Base-by-base conservation (phyloP, 2,113 vertebrate genomes). In the Furnarius figulus region DNA sequence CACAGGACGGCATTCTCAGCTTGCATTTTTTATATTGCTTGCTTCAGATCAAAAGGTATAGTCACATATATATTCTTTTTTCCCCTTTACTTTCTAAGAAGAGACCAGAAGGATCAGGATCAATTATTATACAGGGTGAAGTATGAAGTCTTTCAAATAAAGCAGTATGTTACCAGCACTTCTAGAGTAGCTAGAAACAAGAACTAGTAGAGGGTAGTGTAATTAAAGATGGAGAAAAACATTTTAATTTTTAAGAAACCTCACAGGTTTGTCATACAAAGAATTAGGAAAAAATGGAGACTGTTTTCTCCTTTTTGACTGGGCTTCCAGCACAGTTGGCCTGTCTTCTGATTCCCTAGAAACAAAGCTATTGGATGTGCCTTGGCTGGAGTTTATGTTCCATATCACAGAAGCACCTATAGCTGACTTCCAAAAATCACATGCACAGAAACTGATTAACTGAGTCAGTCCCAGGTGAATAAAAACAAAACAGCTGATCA, bases 341-440 rank as follows among this genome's bases (percentile, higher is more conserved):
- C 58, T 86, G 42, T 75, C 78, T 91, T 95, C 22, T 15, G 49
- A 62, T 40, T 70, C 31, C 24, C 25, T 59, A 63, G 73, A 87
- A 95, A 56, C 37, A 87, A 62, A 91, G 65, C 44, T 87, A 21
- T 42, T 42, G 59, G 71, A 11, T 75, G 52, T 74, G 62, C 78
- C 49, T 14, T 47, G 53, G 58, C 84, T 79, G 79, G 55, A 94
- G 65, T 90, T 94, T 13, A 12, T 31, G 37, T 90, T 71, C 85
- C 49, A 24, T 37, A 40, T 59, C 63, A 88, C 58, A 68, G 76
- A 46, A 94, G 59, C 44, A 87, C 58, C 73, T 72, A 78, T 61
- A 67, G 47, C 49, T 50, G 33, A 42, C 58, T 78, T 78, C 46
- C 62, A 80, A 56, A 91, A 50, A 52, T 65, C 77, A 85, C 50